Evolutionary conservation across 2,888 invertebrate species (phyloP).

Genomic region (Hydropsyche betteni): DNA sequence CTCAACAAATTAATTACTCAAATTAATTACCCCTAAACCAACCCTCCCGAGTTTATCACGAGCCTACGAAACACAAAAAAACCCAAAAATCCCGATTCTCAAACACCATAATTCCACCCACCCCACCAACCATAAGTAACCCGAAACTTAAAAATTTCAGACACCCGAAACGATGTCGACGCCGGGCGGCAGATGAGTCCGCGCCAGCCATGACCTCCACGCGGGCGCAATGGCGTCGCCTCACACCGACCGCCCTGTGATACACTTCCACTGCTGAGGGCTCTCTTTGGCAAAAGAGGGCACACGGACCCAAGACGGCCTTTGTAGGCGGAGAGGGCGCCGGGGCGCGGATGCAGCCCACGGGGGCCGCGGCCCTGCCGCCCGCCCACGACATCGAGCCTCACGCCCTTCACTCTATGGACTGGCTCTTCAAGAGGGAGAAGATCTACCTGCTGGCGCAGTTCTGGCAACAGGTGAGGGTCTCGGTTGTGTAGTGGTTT

Average conservation of each 20-base stretch:
- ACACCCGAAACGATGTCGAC: no score
- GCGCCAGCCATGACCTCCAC: constrained; percentile 12
- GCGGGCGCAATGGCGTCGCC: neutral
- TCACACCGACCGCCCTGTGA: neutral
- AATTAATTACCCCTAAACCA: no score
- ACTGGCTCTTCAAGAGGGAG: constrained; percentile 96
- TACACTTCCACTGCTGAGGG: neutral
- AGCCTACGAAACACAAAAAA: no score
- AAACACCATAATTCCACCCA: no score
- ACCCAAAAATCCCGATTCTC: no score
- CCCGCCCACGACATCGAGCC: constrained; percentile 88
- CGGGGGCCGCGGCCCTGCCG: constrained; percentile 76
- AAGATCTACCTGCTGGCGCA: constrained; percentile 92
- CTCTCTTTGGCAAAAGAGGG: neutral
- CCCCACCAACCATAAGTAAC: no score
- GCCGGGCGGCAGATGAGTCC: constrained; percentile 17
- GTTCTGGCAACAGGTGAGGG: constrained; percentile 95
- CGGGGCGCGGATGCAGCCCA: constrained; percentile 75
- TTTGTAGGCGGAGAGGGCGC: constrained; percentile 52
- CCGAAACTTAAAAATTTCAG: no score
- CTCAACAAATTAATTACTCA: no score
- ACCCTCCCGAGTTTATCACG: no score
- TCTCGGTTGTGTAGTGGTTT: no score
- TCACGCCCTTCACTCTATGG: constrained; percentile 95
- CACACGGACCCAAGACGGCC: constrained; percentile 51